Base-by-base conservation (phyloP, 2,797 vertebrate species). In the Smutsia gigantea region DNA sequence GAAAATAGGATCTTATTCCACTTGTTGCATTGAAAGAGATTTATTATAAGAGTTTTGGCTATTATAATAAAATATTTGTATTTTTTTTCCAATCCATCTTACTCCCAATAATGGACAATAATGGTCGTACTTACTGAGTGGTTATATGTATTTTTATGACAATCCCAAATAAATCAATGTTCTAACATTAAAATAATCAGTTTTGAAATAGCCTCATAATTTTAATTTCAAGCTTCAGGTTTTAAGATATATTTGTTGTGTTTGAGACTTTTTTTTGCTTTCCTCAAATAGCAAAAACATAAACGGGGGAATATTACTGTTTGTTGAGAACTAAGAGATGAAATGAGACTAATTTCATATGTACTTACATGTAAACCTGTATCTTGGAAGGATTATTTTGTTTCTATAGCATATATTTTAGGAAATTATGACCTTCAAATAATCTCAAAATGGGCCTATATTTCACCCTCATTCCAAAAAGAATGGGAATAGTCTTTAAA, bases 141-240 rank as follows among this genome's bases (percentile, higher is more conserved):
- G 27, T 86, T 90, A 77, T 61, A 88, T 59, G 39, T 21, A 17
- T 17, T 87, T 96, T 87, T 93, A 75, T 74, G 49, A 42, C 82
- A 90, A 92, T 74, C n/a, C 49, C 63, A 89, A 39, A 90, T 63
- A 15, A 77, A 96, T 92, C 42, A 27, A n/a, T 83, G 42, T 93
- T 92, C 96, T n/a, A 78, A 1, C 74, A 39, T 72, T 84, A 61
- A n/a, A 72, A 34, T 95, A 59, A 77, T 23, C 86, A 68, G 39
- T 53, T 37, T 61, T 49, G 5, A 79, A 75, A 69, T 75, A 49
- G 71, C 51, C 39, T 95, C 11, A 92, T 82, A 90, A 77, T 69
- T 89, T 95, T 90, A 94, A 94, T 86, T 93, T 96, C 15, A 75
- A 42, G 64, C 23, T 34, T 93, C 23, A 77, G 27, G 0, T 95